Percentiles rank a stretch among this genome's conserved stretches.
Evolutionary conservation across 2,113 vertebrate genomes (phyloP).

Genomic region (Smithornis capensis): DNA sequence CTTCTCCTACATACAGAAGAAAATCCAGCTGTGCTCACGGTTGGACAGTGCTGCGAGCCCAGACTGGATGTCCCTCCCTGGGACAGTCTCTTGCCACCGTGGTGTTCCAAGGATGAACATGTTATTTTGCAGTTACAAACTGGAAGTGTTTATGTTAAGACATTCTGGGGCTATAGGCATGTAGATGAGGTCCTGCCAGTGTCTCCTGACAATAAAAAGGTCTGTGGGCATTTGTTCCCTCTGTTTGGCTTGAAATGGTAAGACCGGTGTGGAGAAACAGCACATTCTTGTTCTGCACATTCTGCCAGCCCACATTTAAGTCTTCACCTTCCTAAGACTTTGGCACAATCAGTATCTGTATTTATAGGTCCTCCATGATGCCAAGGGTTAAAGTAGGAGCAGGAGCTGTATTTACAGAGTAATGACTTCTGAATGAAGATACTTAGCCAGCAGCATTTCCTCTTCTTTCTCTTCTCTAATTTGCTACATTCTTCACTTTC

Average conservation of each 20-base stretch:
- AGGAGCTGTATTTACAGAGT: neutral
- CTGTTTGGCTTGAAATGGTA: neutral
- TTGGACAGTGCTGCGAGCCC: neutral
- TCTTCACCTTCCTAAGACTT: slow-evolving; percentile 7
- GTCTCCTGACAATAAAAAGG: neutral
- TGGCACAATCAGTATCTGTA: neutral
- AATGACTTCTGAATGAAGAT: neutral
- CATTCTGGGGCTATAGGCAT: neutral
- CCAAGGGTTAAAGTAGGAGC: neutral
- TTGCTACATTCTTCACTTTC: neutral
- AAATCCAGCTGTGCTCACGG: neutral
- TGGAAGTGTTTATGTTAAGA: slow-evolving; percentile 31
- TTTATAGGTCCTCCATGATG: neutral
- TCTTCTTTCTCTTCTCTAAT: neutral
- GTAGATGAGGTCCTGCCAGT: neutral
- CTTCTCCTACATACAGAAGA: neutral
- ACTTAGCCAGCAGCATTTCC: neutral
- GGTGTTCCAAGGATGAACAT: neutral
- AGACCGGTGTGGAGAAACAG: neutral
- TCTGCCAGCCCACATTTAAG: neutral
- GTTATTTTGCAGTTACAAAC: neutral
- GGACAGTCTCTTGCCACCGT: neutral
- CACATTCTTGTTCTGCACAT: slow-evolving; percentile 1
- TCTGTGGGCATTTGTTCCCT: slow-evolving; percentile 7
- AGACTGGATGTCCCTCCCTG: neutral